phyloP scores from a whole-genome alignment of 2,113 vertebrate species.

The Vulpes vulpes region DNA sequence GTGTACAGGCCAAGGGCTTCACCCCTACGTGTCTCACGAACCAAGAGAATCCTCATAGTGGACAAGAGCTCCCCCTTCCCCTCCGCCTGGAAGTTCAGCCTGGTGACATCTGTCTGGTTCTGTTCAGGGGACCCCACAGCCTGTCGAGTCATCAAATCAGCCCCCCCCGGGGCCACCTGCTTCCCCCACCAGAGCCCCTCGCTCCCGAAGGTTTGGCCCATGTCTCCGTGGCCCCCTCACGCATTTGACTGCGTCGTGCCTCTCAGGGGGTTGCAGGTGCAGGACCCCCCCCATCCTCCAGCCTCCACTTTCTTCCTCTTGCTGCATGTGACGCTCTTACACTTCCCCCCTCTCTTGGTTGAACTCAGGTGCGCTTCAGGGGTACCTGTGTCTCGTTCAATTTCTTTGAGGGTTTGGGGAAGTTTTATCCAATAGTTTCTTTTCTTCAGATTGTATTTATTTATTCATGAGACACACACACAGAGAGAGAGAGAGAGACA shows the following conservation, averaged over 20 bases:
- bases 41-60: neutral
- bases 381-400: neutral
- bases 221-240: neutral
- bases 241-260: neutral
- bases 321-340: neutral
- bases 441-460: neutral
- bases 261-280: neutral
- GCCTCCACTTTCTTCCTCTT: neutral
- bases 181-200: neutral
- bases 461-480: neutral
- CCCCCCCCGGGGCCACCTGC: accelerated
- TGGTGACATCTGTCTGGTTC: neutral
- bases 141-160: neutral
- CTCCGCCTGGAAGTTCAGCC: neutral
- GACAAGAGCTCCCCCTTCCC: neutral
- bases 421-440: neutral
- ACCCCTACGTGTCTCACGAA: neutral
- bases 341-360: neutral
- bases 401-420: neutral
- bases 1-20: neutral
- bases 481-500: neutral
- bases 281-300: neutral
- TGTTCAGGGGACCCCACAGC: neutral
- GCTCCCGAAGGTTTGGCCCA: neutral
- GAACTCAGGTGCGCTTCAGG: neutral